Evolutionary conservation across 2,113 vertebrate genomes (phyloP).

Genomic region (Malaclemys terrapin): DNA sequence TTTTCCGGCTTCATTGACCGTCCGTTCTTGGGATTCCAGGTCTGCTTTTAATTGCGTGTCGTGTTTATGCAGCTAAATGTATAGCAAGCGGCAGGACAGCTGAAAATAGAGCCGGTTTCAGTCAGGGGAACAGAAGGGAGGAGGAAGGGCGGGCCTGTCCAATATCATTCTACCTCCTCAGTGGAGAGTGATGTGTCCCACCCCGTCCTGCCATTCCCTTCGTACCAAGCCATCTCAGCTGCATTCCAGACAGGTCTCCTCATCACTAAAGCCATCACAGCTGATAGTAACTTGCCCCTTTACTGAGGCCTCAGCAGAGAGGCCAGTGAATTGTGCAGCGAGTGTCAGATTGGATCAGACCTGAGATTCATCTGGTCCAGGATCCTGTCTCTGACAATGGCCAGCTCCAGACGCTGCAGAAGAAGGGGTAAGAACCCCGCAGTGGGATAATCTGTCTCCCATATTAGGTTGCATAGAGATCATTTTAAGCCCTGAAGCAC

Average conservation of each 20-base stretch:
- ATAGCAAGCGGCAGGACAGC: neutral
- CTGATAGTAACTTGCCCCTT: neutral
- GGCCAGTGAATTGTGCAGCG: neutral
- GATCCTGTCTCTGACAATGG: neutral
- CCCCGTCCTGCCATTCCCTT: neutral
- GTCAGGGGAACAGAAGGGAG: neutral
- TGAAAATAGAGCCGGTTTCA: neutral
- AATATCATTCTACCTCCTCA: neutral
- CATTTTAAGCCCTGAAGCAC: neutral
- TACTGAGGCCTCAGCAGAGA: neutral
- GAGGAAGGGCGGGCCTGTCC: neutral
- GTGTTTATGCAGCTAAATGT: neutral
- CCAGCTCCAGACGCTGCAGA: neutral
- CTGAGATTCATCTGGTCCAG: neutral
- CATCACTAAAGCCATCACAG: neutral
- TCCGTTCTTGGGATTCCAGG: neutral
- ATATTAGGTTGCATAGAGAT: neutral
- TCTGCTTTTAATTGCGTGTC: neutral
- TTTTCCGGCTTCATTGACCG: neutral
- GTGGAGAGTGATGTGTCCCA: neutral
- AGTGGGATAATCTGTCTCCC: neutral
- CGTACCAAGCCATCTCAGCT: neutral
- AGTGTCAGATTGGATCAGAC: neutral
- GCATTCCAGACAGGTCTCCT: neutral
- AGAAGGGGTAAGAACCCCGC: neutral